phyloP scores from a whole-genome alignment of 2,113 vertebrate genomes.

The Brevimyrus niger region DNA sequence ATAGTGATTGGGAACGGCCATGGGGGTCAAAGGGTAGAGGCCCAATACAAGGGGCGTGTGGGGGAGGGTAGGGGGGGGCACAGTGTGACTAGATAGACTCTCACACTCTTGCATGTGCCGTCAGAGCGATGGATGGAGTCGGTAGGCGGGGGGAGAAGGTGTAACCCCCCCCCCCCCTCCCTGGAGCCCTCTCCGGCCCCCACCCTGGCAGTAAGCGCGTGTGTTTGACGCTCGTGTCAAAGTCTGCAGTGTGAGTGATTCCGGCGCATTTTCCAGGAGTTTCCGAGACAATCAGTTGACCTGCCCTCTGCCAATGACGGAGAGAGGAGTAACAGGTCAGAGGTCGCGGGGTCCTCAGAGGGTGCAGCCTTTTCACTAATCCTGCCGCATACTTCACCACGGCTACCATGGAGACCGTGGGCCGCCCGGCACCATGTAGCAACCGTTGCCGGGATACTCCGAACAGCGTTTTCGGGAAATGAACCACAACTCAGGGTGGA shows the following conservation, averaged over 20 bases:
- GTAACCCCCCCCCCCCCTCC: not conserved
- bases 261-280: not conserved
- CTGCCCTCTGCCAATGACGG: not conserved
- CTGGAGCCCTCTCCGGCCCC: too few species aligned
- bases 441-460: not conserved
- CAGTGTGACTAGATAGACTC: slow-evolving; percentile 33
- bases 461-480: not conserved
- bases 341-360: slow-evolving; percentile 21
- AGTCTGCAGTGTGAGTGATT: not conserved
- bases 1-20: not conserved
- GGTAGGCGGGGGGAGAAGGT: not conserved
- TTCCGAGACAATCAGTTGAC: not conserved
- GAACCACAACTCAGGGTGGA: not conserved
- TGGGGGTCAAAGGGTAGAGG: not conserved
- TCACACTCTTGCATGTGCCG: slow-evolving; percentile 16
- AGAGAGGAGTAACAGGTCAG: not conserved
- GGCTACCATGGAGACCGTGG: slow-evolving; percentile 31
- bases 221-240: not conserved
- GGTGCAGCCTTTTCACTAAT: slow-evolving; percentile 22
- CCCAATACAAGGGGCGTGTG: not conserved
- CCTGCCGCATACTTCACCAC: slow-evolving; percentile 25
- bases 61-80: not conserved
- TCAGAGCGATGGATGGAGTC: not conserved
- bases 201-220: not conserved
- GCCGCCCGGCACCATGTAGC: not conserved